phyloP scores from a whole-genome alignment of 2,113 vertebrate genomes.

The Philantomba maxwellii region DNA sequence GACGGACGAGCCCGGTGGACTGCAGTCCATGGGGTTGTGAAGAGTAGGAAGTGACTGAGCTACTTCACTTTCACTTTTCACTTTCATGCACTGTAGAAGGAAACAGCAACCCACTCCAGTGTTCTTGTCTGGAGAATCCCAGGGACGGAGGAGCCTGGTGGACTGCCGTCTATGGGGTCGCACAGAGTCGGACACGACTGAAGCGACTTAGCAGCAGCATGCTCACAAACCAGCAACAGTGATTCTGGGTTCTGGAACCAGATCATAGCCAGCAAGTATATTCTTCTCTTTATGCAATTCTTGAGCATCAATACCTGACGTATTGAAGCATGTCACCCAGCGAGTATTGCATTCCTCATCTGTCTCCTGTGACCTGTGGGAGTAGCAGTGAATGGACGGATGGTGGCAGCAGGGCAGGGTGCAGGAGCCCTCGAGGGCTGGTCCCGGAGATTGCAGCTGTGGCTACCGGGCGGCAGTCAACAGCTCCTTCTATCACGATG shows the following conservation, averaged over 20 bases:
- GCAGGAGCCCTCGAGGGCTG: neutral
- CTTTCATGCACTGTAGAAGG: no score
- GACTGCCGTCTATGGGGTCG: no score
- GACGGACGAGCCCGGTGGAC: no score
- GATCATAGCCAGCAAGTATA: conserved; percentile 91
- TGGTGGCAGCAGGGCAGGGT: neutral
- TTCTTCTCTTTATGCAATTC: conserved; percentile 85
- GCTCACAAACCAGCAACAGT: conserved; percentile 91
- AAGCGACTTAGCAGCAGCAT: no score
- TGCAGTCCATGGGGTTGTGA: no score
- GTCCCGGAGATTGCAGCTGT: neutral
- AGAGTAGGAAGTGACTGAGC: no score
- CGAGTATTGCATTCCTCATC: neutral
- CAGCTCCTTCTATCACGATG: neutral
- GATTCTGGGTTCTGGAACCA: conserved; percentile 98
- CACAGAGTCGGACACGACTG: no score
- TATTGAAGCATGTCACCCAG: neutral
- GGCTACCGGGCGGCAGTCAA: neutral
- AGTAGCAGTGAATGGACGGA: neutral
- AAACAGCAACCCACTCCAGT: no score
- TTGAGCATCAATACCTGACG: neutral
- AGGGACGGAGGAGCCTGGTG: no score
- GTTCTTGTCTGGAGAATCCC: no score
- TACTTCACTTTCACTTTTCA: no score
- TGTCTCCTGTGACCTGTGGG: neutral